Conservation (phyloP, 2,888 invertebrate genomes). For the Tineola bisselliella region DNA sequence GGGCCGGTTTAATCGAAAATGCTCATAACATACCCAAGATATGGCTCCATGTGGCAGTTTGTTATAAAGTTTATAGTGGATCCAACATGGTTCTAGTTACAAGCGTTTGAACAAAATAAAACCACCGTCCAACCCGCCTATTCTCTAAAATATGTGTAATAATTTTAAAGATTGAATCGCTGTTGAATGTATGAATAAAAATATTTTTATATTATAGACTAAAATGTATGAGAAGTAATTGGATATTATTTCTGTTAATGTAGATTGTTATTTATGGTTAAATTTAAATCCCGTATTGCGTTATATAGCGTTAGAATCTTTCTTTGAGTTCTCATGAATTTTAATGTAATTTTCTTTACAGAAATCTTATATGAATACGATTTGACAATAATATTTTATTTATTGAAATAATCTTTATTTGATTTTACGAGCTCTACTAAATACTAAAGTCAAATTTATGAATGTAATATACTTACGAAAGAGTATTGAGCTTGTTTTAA, state of each 20-base stretch:
- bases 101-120: constrained; percentile 43
- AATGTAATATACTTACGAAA: no score
- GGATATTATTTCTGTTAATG: constrained; percentile 29
- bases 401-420: no score
- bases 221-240: constrained; percentile 41
- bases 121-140: not conserved
- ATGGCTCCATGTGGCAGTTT: constrained; percentile 61
- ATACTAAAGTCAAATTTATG: no score
- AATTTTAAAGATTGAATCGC: constrained; percentile 47
- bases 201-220: constrained; percentile 27
- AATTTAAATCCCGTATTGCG: not conserved
- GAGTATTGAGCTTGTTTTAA: no score
- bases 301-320: not conserved
- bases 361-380: not conserved
- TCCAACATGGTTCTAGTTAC: constrained; percentile 54
- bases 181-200: constrained; percentile 12
- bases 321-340: not conserved
- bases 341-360: not conserved
- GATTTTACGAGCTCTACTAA: no score
- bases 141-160: constrained; percentile 23
- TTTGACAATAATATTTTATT: no score
- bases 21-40: constrained; percentile 66
- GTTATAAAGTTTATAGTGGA: constrained; percentile 65
- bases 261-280: constrained; percentile 39
- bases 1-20: constrained; percentile 42